Evolutionary conservation across 2,113 vertebrate genomes (phyloP).

Genomic region (Rhea pennata): DNA sequence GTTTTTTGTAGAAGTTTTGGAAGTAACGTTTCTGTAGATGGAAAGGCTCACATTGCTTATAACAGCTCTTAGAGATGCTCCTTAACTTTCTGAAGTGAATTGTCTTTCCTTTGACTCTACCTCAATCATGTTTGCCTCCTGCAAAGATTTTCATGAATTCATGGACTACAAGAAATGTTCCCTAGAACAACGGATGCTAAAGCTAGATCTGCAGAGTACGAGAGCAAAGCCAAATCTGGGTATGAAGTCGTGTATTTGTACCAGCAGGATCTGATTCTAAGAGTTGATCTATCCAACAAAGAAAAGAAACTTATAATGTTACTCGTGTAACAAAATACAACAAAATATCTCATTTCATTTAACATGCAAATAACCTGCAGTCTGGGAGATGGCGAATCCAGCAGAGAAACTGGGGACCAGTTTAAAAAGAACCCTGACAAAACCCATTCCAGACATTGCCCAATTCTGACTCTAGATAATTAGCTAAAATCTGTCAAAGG

Average conservation of each 20-base stretch:
- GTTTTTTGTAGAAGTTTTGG: not conserved
- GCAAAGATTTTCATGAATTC: not conserved
- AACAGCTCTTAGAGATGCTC: not conserved
- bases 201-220: not conserved
- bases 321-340: not conserved
- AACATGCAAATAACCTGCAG: not conserved
- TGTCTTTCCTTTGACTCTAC: not conserved
- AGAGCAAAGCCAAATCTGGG: not conserved
- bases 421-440: not conserved
- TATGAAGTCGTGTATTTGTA: not conserved
- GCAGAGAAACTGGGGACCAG: not conserved
- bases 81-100: not conserved
- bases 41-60: not conserved
- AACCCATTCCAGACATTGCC: not conserved
- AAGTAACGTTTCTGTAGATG: not conserved
- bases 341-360: not conserved
- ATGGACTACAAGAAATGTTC: not conserved
- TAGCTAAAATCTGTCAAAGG: conserved; percentile 11
- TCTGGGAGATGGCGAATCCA: not conserved
- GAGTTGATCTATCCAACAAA: not conserved
- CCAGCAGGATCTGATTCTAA: not conserved
- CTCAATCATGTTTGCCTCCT: not conserved
- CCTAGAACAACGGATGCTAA: not conserved
- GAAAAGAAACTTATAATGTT: not conserved
- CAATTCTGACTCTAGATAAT: not conserved